These are phyloP conservation scores for Callipepla californica DNA, from an alignment of 2,113 vertebrate genomes.

Conservation along the genomic window DNA sequence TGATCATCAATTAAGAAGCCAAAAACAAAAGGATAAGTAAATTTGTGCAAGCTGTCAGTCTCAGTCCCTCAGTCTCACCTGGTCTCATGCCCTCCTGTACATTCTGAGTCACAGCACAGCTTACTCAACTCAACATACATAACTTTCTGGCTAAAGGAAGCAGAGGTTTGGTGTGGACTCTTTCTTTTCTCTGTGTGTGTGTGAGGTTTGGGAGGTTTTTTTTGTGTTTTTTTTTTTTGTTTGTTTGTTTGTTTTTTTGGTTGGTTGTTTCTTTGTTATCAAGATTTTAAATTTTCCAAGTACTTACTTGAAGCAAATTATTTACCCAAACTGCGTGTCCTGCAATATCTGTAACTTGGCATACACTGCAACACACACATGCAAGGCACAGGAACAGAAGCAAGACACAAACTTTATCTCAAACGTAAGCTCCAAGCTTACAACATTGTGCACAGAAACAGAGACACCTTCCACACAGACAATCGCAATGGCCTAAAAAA, in stretches of 20 bases:
- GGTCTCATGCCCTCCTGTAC: not conserved
- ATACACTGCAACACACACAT: slow-evolving; percentile 5
- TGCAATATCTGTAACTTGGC: slow-evolving; percentile 39
- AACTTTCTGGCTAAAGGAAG: not conserved
- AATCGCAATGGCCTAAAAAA: not conserved
- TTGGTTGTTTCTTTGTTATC: too few species aligned
- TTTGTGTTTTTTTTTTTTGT: not conserved
- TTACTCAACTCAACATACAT: not conserved
- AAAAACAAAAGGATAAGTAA: not conserved
- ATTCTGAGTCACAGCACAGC: not conserved
- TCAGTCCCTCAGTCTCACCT: not conserved
- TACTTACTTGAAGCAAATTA: slow-evolving; percentile 38
- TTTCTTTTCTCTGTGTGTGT: too few species aligned
- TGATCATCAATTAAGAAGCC: not conserved
- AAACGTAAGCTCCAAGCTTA: not conserved
- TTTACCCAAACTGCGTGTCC: not conserved
- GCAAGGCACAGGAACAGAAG: slow-evolving; percentile 26
- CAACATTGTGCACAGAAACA: not conserved
- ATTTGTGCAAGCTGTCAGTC: not conserved
- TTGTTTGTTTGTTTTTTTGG: not conserved
- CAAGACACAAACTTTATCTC: not conserved
- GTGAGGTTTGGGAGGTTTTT: not conserved
- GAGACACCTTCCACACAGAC: not conserved
- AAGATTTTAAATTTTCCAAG: not conserved
- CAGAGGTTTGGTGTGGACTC: not conserved